These are phyloP conservation scores for Ephydatia muelleri DNA, from an alignment of 37 sponge, comb jelly and placozoan genomes.

Conservation along the genomic window DNA sequence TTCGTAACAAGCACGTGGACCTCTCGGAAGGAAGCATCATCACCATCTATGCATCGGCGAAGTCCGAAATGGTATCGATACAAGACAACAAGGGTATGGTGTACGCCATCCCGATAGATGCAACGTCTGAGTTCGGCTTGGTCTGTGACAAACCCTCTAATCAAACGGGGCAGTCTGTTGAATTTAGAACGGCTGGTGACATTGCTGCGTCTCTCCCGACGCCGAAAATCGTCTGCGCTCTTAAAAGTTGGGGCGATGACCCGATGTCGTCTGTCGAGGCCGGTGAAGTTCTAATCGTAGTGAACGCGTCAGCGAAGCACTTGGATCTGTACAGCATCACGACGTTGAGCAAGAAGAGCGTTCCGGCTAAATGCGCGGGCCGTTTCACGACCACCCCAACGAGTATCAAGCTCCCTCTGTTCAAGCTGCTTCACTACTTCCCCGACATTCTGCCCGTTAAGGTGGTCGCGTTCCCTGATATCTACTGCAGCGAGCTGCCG, in stretches of 20 bases:
- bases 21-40: background rate
- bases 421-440: background rate
- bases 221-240: background rate
- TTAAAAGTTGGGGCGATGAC: background rate
- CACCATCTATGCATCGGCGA: background rate
- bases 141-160: background rate
- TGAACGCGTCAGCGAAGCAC: background rate
- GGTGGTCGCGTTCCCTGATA: background rate
- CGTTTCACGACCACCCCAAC: background rate
- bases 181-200: background rate
- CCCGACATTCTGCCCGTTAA: background rate
- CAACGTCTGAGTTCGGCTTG: background rate
- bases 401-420: background rate
- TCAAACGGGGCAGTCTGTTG: background rate
- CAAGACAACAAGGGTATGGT: background rate
- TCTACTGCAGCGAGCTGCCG: background rate
- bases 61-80: background rate
- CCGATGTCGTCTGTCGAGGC: background rate
- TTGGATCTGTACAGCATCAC: background rate
- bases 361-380: background rate
- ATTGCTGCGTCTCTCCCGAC: background rate
- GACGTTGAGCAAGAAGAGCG: background rate
- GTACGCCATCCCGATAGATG: background rate
- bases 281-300: background rate
- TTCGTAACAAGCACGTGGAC: background rate